Evolutionary conservation across 1,140 invertebrate species (phyloP), one percentile per base, ranked within the genome.

Genomic region (Drosophila serrata): DNA sequence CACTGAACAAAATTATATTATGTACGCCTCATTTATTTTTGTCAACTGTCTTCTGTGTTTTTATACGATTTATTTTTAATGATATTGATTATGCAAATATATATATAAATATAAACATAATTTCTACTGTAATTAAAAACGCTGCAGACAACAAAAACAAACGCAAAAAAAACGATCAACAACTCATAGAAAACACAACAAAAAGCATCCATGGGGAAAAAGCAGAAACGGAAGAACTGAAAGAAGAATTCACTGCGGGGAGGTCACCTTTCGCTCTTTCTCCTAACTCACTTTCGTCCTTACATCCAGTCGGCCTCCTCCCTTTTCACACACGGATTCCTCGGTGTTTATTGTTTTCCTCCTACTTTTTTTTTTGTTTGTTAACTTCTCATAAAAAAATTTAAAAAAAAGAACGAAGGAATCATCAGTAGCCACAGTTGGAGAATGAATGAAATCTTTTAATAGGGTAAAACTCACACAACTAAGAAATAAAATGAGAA

Each of bases 31-130:
- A 59, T 64, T 75, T 67, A 55, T 70, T 60, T 60, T 75, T 72
- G 31, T 76, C 49, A 19, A 63, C 65, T 46, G 56, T 75, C 65
- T 67, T 24, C 19, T 76, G 68, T 67, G 57, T 68, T 68, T 24
- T 64, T 75, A 74, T 85, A 80, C 70, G 57, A 81, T 56, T 73
- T 82, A 82, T 45, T 77, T 55, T 82, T 58, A 67, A 75, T 80
- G 70, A 86, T 79, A 82, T 69, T 76, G 78, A 88, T 88, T 88
- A 88, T 80, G 80, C 76, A 88, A 84, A 87, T 87, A 87, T 79
- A 82, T 78, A 80, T 69, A 88, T 82, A 87, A 76, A 80, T 74
- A 80, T 65, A 60, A 70, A 78, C 77, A 88, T 88, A 75, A 84
- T 84, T 87, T 84, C 48, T 80, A 88, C 55, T 87, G 84, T 87